Conservation (phyloP, 2,797 vertebrate species). For the Paramormyrops hopkinsi region DNA sequence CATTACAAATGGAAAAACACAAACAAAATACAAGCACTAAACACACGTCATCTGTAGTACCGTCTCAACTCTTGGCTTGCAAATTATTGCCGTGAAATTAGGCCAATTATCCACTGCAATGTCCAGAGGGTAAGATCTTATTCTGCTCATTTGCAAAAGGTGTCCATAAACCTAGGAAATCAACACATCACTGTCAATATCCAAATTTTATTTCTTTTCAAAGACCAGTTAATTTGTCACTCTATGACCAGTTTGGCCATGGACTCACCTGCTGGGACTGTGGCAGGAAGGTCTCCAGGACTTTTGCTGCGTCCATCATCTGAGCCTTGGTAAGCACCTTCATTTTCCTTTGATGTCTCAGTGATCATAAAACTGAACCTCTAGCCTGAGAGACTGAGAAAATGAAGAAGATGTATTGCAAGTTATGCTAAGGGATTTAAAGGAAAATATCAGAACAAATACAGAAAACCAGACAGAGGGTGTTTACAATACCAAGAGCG, state of each 20-base stretch:
- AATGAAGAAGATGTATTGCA: not conserved
- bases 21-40: not conserved
- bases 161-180: slow-evolving; percentile 41
- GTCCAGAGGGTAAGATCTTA: slow-evolving; percentile 23
- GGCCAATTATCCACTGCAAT: slow-evolving; percentile 49
- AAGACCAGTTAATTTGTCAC: not conserved
- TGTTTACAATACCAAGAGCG: not conserved
- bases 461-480: not conserved
- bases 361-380: not conserved
- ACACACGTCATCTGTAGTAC: slow-evolving; percentile 28
- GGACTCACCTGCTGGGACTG: slow-evolving; percentile 11
- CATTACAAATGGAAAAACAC: not conserved
- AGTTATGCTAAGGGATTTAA: not conserved
- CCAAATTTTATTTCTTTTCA: not conserved
- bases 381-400: not conserved
- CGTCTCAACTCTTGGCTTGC: slow-evolving; percentile 22
- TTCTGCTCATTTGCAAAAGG: slow-evolving; percentile 36
- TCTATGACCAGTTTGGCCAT: not conserved
- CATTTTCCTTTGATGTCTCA: slow-evolving; percentile 29
- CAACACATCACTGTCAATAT: not conserved
- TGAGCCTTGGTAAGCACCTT: slow-evolving; percentile 19
- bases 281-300: slow-evolving; percentile 7
- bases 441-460: not conserved
- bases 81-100: slow-evolving; percentile 42
- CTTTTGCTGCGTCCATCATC: slow-evolving; percentile 1